Evolutionary conservation across 2,113 vertebrate species (phyloP).

Genomic region (western clawed frog (Xenopus tropicalis)): DNA sequence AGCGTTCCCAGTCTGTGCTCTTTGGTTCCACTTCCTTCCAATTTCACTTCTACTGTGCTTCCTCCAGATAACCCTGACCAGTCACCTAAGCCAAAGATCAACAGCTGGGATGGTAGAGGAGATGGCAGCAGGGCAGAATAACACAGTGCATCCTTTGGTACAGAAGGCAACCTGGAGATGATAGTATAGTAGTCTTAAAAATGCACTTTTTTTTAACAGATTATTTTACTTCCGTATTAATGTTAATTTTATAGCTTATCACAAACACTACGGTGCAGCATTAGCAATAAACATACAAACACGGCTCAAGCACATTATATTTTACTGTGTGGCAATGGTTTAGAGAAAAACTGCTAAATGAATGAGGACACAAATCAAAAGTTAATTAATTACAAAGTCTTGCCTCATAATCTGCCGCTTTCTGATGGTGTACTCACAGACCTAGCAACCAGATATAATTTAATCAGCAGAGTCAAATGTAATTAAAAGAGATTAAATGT

Average conservation of each 20-base stretch:
- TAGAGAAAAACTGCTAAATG: too few species aligned
- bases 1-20: constrained; percentile 14
- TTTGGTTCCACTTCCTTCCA: not conserved
- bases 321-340: too few species aligned
- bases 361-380: too few species aligned
- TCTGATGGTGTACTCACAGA: too few species aligned
- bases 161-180: not conserved
- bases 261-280: not conserved
- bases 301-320: not conserved
- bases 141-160: not conserved
- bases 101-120: constrained; percentile 5
- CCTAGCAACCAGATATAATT: too few species aligned
- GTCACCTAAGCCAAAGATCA: constrained; percentile 30
- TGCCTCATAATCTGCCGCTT: too few species aligned
- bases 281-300: not conserved
- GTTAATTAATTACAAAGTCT: too few species aligned
- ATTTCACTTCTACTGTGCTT: constrained; percentile 9
- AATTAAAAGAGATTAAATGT: too few species aligned
- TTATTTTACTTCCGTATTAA: not conserved
- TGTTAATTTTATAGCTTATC: too few species aligned
- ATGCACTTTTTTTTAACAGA: not conserved
- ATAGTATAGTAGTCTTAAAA: not conserved
- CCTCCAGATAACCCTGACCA: constrained; percentile 20
- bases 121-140: constrained; percentile 3
- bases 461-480: too few species aligned